phyloP scores from a whole-genome alignment of 1,140 invertebrate genomes.

The Teleopsis dalmanni region DNA sequence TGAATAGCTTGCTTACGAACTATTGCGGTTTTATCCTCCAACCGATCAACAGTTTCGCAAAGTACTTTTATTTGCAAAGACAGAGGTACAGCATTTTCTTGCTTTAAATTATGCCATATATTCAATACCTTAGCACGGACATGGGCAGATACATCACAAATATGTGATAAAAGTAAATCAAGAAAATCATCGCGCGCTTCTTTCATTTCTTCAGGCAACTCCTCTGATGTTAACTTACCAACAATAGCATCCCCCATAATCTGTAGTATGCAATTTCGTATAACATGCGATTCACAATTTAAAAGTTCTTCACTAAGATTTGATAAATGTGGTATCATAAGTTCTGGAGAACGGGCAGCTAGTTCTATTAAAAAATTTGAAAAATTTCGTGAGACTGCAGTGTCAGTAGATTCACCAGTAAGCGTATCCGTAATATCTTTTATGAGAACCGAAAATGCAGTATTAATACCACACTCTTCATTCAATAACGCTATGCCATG shows the following conservation, averaged over 20 bases:
- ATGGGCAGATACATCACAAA: slow-evolving; percentile 74
- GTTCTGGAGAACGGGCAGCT: slow-evolving; percentile 22
- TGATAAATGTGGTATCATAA: slow-evolving; percentile 36
- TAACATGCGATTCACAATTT: slow-evolving; percentile 56
- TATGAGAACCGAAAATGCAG: slow-evolving; percentile 31
- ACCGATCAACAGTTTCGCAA: slow-evolving; percentile 54
- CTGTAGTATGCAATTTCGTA: slow-evolving; percentile 72
- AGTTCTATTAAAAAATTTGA: slow-evolving; percentile 36
- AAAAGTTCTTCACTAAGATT: slow-evolving; percentile 34
- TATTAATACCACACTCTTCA: slow-evolving; percentile 34
- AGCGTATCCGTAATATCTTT: slow-evolving; percentile 32
- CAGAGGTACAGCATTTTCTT: slow-evolving; percentile 65
- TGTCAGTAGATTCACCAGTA: slow-evolving; percentile 24
- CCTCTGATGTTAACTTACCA: slow-evolving; percentile 60
- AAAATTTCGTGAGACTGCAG: slow-evolving; percentile 29
- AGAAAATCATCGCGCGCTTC: slow-evolving; percentile 63
- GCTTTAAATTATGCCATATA: slow-evolving; percentile 65
- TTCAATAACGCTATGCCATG: slow-evolving; percentile 33
- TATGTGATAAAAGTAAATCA: slow-evolving; percentile 67
- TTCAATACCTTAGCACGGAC: slow-evolving; percentile 73
- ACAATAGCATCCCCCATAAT: slow-evolving; percentile 70
- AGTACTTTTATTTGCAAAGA: slow-evolving; percentile 56
- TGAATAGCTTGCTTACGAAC: slow-evolving; percentile 74
- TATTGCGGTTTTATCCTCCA: slow-evolving; percentile 68
- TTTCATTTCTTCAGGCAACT: slow-evolving; percentile 58